Evolutionary conservation across 2,888 invertebrate species (phyloP).

Genomic region (Tortrix viridana): DNA sequence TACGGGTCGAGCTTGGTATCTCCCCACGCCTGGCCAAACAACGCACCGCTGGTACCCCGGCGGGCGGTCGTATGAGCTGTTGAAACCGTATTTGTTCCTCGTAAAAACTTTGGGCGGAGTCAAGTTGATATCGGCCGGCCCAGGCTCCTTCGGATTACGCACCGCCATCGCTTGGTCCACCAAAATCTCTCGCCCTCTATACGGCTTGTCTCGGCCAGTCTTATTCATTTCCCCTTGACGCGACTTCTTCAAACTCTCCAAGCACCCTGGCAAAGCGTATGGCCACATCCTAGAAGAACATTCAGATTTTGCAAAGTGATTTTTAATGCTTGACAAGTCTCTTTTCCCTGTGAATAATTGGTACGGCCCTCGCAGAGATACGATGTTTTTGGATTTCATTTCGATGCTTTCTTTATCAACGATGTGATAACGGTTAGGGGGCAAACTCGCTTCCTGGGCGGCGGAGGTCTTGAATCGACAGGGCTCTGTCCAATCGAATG

Average conservation of each 20-base stretch:
- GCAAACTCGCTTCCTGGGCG: slow-evolving; percentile 65
- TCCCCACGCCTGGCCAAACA: slow-evolving; percentile 76
- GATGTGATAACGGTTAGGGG: slow-evolving; percentile 69
- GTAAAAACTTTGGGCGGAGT: slow-evolving; percentile 52
- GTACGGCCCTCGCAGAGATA: slow-evolving; percentile 71
- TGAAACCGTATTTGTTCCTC: slow-evolving; percentile 60
- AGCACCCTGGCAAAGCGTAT: slow-evolving; percentile 53
- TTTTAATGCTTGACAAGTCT: slow-evolving; percentile 78
- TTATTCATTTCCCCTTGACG: slow-evolving; percentile 71
- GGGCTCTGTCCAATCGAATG: slow-evolving; percentile 66
- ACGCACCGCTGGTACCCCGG: slow-evolving; percentile 64
- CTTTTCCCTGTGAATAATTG: slow-evolving; percentile 79
- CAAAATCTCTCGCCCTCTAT: slow-evolving; percentile 74
- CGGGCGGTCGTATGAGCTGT: slow-evolving; percentile 69
- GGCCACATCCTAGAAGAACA: slow-evolving; percentile 70
- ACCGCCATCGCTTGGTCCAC: slow-evolving; percentile 78
- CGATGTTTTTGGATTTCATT: slow-evolving; percentile 64
- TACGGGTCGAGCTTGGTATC: slow-evolving; percentile 50
- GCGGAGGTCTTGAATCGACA: slow-evolving; percentile 68
- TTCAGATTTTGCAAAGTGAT: slow-evolving; percentile 72
- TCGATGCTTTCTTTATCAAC: slow-evolving; percentile 66
- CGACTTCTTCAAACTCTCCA: slow-evolving; percentile 64
- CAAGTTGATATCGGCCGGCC: slow-evolving; percentile 75
- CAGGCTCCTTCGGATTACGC: slow-evolving; percentile 76
- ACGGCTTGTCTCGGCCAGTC: slow-evolving; percentile 60